Base-by-base conservation (phyloP, 2,113 vertebrate species). In the Bostrychus sinensis region DNA sequence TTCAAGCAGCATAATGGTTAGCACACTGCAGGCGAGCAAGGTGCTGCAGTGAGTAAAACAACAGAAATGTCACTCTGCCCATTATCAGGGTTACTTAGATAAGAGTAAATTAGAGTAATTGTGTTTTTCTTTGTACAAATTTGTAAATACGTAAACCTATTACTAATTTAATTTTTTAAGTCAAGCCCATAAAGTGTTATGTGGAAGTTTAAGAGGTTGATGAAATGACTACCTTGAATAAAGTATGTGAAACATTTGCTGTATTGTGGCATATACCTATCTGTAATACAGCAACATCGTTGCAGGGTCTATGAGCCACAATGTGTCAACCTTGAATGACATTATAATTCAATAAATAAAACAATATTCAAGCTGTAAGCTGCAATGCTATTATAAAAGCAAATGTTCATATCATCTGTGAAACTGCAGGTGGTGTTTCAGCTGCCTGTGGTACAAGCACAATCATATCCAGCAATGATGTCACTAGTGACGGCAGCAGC, bases 341-440 rank as follows among this genome's bases (percentile, higher is more conserved):
- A 19, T 3, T 41, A 41, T 25, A 48, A 25, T 25, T 12, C 4
- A 23, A 11, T 14, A 48, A 2, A 25, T 23, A 23, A 23, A 13
- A n/a, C n/a, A n/a, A n/a, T n/a, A n/a, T n/a, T 48, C 1, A 48
- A 25, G 43, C 10, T 23, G 19, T 14, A 25, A 6, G 45, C 22
- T 48, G 45, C 12, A 48, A 14, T 23, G 22, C 14, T 12, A 13
- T 13, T 14, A 13, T 46, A 25, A 46, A 25, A 46, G 4, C 11
- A 46, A 46, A 46, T 46, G 43, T 46, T 28, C 75, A 56, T 34
- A 62, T 72, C 62, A 10, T 68, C 62, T 71, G 62, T 74, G 34
- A 32, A 0, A 41, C 28, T 32, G 69, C 81, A 79, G 81, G 43
- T 68, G 66, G 70, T 62, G 77, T 66, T 70, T 38, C 2, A 20